Percentiles rank a stretch among this genome's conserved stretches.
These are phyloP conservation scores for Ceratosolen solmsi DNA, from an alignment of 1,140 invertebrate genomes.

Conservation along the genomic window DNA sequence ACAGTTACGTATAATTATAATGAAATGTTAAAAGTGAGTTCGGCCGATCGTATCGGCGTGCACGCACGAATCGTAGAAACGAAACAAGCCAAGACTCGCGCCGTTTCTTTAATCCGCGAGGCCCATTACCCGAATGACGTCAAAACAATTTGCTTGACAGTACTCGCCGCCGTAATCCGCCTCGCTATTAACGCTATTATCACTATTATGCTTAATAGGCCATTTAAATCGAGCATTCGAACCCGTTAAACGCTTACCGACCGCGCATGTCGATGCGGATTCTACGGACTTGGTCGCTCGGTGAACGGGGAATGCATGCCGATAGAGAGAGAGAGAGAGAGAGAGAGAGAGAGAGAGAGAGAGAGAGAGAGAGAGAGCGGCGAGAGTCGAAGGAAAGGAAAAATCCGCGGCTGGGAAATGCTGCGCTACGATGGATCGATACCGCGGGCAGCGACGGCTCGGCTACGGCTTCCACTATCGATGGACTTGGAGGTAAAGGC, in stretches of 20 bases:
- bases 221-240: background rate
- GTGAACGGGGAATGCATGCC: too few species aligned
- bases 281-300: too few species aligned
- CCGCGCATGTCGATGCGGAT: background rate
- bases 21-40: background rate
- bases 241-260: slow-evolving; percentile 1
- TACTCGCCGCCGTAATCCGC: background rate
- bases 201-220: background rate
- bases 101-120: background rate
- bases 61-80: background rate
- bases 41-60: background rate
- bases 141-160: slow-evolving; percentile 7
- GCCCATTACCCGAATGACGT: background rate
- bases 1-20: background rate
- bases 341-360: background rate
- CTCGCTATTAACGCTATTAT: background rate
- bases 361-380: background rate
- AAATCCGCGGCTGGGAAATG: background rate
- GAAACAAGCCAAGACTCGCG: background rate
- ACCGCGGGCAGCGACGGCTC: too few species aligned
- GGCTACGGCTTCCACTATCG: background rate
- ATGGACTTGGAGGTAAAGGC: background rate
- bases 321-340: too few species aligned
- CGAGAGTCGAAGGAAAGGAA: background rate
- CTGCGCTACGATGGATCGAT: background rate